Base-by-base conservation (phyloP, 2,113 vertebrate genomes). In the Thryonomys swinderianus region DNA sequence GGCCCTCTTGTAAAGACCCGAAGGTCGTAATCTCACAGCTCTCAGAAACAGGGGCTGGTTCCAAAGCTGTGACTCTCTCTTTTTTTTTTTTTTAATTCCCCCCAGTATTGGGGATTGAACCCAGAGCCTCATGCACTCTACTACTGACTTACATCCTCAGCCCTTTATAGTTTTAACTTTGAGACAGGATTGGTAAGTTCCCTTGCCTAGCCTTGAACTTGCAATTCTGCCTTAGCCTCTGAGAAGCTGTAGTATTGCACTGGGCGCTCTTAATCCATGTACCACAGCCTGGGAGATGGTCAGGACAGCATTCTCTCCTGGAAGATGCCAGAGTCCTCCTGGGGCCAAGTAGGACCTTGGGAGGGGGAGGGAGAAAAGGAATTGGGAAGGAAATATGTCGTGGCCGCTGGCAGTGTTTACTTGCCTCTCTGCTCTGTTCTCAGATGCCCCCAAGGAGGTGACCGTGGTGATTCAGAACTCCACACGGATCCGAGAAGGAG, bases 361-460 rank as follows among this genome's bases (percentile, higher is more conserved):
- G 37, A 5, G 3, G 32, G 17, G 37, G 16, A n/a, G 11, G 27
- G 18, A 23, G 5, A 30, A 27, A 59, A 53, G 90, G 59, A 25
- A 67, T 84, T 53, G 23, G 30, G 82, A 76, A 67, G 40, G 86
- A 61, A 82, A 61, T 61, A 25, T 9, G 7, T 40, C 2, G 37
- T 3, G 40, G 42, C 3, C 3, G 34, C 17, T 34, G 76, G 14
- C 34, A 37, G 42, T 30, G 51, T 55, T 90, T 4, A 25, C 57
- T 27, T 11, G 20, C 51, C n/a, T 76, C n/a, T 92, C 86, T 61
- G 11, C 7, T 91, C 84, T 81, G 12, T 67, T 71, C 23, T 30
- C 81, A 98, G 97, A 97, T 93, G 4, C 84, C 25, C 97, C 97
- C 84, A 96, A 94, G 57, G 7, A 30, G 6, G 97, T 98, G 18